phyloP scores from a whole-genome alignment of 2,797 vertebrate species.

The Microcaecilia unicolor region DNA sequence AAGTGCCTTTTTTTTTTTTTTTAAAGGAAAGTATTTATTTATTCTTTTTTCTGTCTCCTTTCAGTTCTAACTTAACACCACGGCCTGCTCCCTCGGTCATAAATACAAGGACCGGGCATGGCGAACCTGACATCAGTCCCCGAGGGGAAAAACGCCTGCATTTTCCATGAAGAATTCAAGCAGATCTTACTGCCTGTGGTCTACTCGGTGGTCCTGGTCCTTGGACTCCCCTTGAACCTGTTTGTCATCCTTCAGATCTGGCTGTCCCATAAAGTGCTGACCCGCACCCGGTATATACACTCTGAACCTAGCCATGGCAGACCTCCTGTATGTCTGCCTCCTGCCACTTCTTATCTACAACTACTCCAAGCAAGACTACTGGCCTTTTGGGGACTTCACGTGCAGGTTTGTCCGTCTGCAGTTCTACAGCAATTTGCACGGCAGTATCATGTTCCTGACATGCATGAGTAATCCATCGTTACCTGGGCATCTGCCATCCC shows the following conservation, averaged over 20 bases:
- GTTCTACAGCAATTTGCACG: conserved; percentile 89
- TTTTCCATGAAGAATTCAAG: conserved; percentile 88
- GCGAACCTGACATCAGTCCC: conserved; percentile 21
- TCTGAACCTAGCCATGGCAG: conserved; percentile 81
- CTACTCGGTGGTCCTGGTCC: conserved; percentile 71
- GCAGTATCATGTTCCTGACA: conserved; percentile 93
- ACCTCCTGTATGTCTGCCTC: conserved; percentile 86
- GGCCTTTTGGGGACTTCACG: conserved; percentile 85
- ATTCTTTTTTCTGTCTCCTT: neutral
- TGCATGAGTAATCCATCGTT: conserved; percentile 94
- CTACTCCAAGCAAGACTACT: conserved; percentile 84
- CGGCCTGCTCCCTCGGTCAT: neutral
- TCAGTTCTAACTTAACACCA: conserved; percentile 4
- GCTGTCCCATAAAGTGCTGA: conserved; percentile 57
- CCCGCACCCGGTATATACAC: conserved; percentile 80
- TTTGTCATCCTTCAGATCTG: conserved; percentile 80
- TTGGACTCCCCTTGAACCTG: conserved; percentile 76
- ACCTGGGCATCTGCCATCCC: conserved; percentile 88
- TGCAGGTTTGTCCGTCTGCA: conserved; percentile 87
- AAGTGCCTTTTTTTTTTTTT: neutral
- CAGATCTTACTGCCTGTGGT: conserved; percentile 75
- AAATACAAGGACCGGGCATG: conserved; percentile 19
- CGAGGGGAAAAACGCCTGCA: conserved; percentile 51
- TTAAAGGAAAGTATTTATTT: too few species aligned
- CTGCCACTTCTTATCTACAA: conserved; percentile 92